Conservation (phyloP, 2,888 invertebrate species). For the Mamestra brassicae region DNA sequence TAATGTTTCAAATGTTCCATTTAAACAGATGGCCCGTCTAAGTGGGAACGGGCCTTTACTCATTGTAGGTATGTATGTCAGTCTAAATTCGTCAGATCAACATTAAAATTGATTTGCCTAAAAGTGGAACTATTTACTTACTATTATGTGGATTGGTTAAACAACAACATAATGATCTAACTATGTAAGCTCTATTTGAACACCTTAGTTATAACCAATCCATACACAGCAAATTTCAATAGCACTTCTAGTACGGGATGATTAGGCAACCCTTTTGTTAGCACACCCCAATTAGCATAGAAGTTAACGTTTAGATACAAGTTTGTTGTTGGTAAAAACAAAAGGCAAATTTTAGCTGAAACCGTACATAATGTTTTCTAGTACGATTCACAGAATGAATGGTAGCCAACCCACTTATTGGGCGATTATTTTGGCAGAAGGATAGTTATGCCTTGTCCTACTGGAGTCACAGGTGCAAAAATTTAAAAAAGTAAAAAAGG, state of each 20-base stretch:
- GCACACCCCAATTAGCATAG: neutral
- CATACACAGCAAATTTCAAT: neutral
- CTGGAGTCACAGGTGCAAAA: too few species aligned
- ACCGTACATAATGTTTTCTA: neutral
- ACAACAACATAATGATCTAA: neutral
- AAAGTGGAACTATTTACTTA: slow-evolving; percentile 1
- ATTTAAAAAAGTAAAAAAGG: too few species aligned
- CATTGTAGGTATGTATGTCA: neutral
- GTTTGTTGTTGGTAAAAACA: slow-evolving; percentile 5
- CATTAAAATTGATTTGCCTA: neutral
- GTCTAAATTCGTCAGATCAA: neutral
- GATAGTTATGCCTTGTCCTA: neutral
- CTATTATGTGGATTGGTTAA: slow-evolving; percentile 4
- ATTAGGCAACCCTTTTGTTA: neutral
- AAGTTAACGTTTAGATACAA: neutral
- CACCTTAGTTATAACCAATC: slow-evolving; percentile 3
- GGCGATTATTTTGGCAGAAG: slow-evolving; percentile 4
- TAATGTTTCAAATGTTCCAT: too few species aligned
- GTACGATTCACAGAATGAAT: slow-evolving; percentile 1
- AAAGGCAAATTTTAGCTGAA: neutral
- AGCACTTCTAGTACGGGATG: neutral
- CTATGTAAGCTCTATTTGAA: slow-evolving; percentile 12
- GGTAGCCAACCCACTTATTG: neutral
- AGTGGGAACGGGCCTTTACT: too few species aligned
- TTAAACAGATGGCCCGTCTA: too few species aligned